phyloP scores from a whole-genome alignment of 2,888 invertebrate genomes.

The Phortica magna region DNA sequence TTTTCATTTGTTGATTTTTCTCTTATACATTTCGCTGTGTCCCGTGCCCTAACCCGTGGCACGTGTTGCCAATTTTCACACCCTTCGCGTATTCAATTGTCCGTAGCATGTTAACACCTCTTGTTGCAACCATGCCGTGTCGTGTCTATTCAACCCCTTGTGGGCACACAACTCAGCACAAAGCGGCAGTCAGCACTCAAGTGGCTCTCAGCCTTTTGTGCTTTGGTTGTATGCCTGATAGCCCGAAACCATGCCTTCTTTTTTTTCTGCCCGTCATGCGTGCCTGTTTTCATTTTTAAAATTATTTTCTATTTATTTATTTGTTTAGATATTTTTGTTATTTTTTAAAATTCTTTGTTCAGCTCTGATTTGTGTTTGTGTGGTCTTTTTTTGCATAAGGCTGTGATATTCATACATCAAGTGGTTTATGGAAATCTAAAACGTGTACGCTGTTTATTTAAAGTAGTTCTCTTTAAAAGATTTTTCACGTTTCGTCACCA shows the following conservation, averaged over 20 bases:
- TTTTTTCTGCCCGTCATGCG: slow-evolving; percentile 12
- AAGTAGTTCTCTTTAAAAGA: not conserved
- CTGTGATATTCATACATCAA: not conserved
- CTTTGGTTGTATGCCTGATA: slow-evolving; percentile 26
- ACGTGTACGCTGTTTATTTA: slow-evolving; percentile 8
- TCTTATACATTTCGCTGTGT: not conserved
- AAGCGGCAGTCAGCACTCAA: slow-evolving; percentile 37
- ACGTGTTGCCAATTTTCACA: slow-evolving; percentile 74
- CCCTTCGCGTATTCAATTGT: slow-evolving; percentile 67
- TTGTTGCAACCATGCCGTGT: slow-evolving; percentile 32
- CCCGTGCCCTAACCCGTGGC: slow-evolving; percentile 44
- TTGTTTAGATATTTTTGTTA: slow-evolving; percentile 64
- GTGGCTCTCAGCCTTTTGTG: slow-evolving; percentile 34
- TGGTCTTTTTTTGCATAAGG: slow-evolving; percentile 19
- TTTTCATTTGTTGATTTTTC: slow-evolving; percentile 46
- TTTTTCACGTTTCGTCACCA: not conserved
- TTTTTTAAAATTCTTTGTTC: slow-evolving; percentile 54
- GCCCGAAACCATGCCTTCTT: not conserved
- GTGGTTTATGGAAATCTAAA: slow-evolving; percentile 12
- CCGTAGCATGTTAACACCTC: slow-evolving; percentile 69
- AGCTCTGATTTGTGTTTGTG: slow-evolving; percentile 14
- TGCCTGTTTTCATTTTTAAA: slow-evolving; percentile 62
- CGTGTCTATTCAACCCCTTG: slow-evolving; percentile 12
- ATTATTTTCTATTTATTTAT: slow-evolving; percentile 54
- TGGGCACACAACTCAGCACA: slow-evolving; percentile 11